These are phyloP conservation scores for Diarsia rubi DNA, from an alignment of 2,888 invertebrate genomes.

Conservation along the genomic window DNA sequence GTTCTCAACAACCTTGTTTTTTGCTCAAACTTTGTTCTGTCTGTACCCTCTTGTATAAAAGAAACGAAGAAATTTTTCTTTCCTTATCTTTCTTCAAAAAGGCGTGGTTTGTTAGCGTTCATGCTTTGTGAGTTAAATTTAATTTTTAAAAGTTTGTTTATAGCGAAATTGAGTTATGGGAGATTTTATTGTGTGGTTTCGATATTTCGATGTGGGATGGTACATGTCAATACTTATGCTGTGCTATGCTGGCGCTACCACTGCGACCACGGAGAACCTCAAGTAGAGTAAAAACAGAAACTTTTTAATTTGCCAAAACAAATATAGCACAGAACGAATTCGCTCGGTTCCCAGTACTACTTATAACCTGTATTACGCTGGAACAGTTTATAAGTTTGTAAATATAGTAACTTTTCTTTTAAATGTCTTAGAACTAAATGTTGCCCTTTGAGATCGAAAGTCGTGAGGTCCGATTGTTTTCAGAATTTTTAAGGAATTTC, in stretches of 20 bases:
- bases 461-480: neutral
- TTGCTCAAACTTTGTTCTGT: conserved; percentile 27
- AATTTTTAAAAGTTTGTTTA: conserved; percentile 8
- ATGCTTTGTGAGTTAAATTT: conserved; percentile 23
- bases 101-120: conserved; percentile 7
- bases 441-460: neutral
- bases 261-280: neutral
- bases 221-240: neutral
- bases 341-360: too few relatives aligned
- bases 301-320: too few relatives aligned
- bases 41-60: conserved; percentile 20
- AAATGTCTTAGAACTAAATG: neutral
- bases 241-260: neutral
- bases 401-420: too few relatives aligned
- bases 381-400: too few relatives aligned
- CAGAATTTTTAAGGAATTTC: too few relatives aligned
- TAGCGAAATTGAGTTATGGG: neutral
- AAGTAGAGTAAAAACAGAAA: neutral
- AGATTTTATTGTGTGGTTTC: neutral
- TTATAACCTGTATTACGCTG: too few relatives aligned
- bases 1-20: conserved; percentile 34
- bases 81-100: conserved; percentile 20
- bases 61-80: conserved; percentile 3
- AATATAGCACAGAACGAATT: too few relatives aligned
- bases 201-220: neutral